phyloP scores from a whole-genome alignment of 2,797 vertebrate genomes.

The Buceros bicornis region DNA sequence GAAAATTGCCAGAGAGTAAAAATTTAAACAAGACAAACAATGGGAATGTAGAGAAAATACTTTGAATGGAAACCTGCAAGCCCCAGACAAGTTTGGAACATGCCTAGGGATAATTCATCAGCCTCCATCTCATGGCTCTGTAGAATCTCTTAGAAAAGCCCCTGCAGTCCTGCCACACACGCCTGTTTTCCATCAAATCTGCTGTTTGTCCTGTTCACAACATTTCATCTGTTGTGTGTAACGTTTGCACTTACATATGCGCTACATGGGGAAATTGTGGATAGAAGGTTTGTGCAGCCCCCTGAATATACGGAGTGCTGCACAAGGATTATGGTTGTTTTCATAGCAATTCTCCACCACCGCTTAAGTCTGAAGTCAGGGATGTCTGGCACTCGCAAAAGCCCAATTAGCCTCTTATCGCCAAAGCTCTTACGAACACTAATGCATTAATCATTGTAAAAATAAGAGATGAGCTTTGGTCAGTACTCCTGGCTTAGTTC shows the following conservation, averaged over 20 bases:
- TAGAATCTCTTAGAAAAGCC: neutral
- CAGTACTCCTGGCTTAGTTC: neutral
- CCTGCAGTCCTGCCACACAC: neutral
- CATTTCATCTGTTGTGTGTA: neutral
- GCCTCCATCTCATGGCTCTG: neutral
- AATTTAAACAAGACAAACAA: neutral
- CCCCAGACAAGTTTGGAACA: neutral
- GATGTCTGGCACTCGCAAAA: conserved; percentile 35
- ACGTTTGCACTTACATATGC: neutral
- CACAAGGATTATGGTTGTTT: conserved; percentile 45
- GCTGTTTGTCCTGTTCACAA: neutral
- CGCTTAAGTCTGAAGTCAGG: conserved; percentile 35
- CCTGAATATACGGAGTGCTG: neutral
- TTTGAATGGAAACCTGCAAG: conserved; percentile 23
- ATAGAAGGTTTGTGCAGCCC: neutral
- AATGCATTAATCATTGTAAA: conserved; percentile 59
- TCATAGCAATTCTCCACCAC: conserved; percentile 15
- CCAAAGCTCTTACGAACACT: conserved; percentile 58
- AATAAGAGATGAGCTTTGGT: neutral
- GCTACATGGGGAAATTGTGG: neutral
- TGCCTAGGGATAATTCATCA: neutral
- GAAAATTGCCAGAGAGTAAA: neutral
- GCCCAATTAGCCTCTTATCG: conserved; percentile 58
- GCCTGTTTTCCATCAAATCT: neutral
- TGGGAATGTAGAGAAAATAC: neutral